Conservation (phyloP, 2,888 invertebrate species). For the Tyria jacobaeae region DNA sequence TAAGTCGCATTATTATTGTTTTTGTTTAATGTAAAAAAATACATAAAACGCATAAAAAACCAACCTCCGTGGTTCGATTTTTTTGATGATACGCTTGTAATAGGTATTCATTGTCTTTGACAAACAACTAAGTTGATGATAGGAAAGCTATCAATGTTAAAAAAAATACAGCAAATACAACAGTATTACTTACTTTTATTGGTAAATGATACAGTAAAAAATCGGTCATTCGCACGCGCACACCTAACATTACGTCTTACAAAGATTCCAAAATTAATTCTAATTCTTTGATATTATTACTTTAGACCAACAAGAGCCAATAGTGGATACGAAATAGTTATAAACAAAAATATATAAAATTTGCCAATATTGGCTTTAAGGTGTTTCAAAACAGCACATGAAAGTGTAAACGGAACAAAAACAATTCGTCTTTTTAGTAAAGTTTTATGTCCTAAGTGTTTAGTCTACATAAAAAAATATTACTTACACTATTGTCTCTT, state of each 20-base stretch:
- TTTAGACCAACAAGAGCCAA: conserved; percentile 25
- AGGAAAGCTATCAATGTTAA: background rate
- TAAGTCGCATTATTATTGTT: too few relatives aligned
- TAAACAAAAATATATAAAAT: background rate
- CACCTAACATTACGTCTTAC: conserved; percentile 30
- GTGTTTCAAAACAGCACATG: too few relatives aligned
- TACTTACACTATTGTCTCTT: background rate
- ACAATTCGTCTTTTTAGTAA: too few relatives aligned
- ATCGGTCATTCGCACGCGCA: conserved; percentile 47
- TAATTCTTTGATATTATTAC: conserved; percentile 20
- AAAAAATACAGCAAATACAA: conserved; percentile 33
- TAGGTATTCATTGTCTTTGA: too few relatives aligned
- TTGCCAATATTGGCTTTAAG: background rate
- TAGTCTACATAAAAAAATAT: background rate
- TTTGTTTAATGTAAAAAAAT: too few relatives aligned
- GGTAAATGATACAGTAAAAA: conserved; percentile 50
- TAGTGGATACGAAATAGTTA: background rate
- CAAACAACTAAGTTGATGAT: background rate
- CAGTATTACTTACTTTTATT: conserved; percentile 50
- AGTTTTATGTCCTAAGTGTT: too few relatives aligned
- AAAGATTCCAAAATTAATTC: conserved; percentile 13
- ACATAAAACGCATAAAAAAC: too few relatives aligned
- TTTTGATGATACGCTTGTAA: too few relatives aligned
- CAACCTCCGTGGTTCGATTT: too few relatives aligned
- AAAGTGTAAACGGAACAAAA: too few relatives aligned